Conservation (phyloP, 2,113 vertebrate genomes). For the Oncorhynchus clarkii region DNA sequence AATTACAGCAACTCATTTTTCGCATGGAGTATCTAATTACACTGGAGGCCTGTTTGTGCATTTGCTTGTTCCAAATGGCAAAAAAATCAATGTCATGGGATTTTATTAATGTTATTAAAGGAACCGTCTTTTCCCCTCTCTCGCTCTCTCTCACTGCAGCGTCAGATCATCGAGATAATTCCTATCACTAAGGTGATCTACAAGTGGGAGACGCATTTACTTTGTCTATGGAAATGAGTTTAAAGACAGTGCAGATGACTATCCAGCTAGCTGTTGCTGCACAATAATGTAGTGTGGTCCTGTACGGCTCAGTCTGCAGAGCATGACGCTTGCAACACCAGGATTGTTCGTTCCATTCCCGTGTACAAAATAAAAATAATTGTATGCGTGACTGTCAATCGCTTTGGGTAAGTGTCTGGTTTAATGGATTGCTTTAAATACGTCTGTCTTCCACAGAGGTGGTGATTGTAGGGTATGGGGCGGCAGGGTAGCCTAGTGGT, state of each 20-base stretch:
- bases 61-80: not conserved
- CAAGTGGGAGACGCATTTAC: conserved; percentile 71
- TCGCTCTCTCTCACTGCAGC: conserved; percentile 58
- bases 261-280: conserved; percentile 76
- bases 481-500: too few relatives aligned
- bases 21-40: not conserved
- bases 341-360: too few relatives aligned
- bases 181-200: conserved; percentile 75
- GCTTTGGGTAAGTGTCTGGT: too few relatives aligned
- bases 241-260: conserved; percentile 65
- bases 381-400: too few relatives aligned
- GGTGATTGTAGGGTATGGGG: too few relatives aligned
- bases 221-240: conserved; percentile 77
- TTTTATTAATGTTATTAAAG: too few relatives aligned
- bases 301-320: too few relatives aligned
- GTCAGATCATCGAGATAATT: conserved; percentile 77
- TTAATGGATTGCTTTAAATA: too few relatives aligned
- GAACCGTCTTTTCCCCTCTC: not conserved
- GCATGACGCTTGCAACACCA: too few relatives aligned
- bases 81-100: too few relatives aligned
- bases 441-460: too few relatives aligned
- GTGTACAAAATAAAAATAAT: too few relatives aligned
- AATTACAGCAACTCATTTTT: not conserved
- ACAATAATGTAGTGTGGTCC: conserved; percentile 51
- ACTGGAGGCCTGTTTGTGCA: not conserved